Percentiles rank a stretch among this genome's conserved stretches.
Conservation (phyloP, 2,888 invertebrate genomes). For the Standfussiana lucernea region DNA sequence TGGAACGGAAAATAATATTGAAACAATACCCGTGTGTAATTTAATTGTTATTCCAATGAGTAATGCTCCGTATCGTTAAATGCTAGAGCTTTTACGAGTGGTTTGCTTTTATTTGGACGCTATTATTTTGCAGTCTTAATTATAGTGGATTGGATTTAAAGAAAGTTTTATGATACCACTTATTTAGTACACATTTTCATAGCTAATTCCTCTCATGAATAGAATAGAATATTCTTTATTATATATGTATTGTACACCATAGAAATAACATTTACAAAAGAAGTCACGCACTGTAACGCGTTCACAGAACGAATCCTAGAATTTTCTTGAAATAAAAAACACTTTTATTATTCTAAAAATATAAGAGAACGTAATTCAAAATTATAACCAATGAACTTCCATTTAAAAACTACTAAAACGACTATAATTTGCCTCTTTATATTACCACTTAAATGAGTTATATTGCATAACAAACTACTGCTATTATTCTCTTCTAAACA, state of each 20-base stretch:
- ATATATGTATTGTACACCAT: too few relatives aligned
- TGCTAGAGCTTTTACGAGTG: conserved; percentile 7
- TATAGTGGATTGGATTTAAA: background rate
- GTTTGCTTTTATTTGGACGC: background rate
- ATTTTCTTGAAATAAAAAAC: background rate
- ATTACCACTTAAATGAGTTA: conserved; percentile 50
- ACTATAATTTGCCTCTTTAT: conserved; percentile 18
- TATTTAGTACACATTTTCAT: background rate
- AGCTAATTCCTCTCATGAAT: too few relatives aligned
- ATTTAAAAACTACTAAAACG: conserved; percentile 22
- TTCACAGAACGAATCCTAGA: background rate
- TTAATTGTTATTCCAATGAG: conserved; percentile 48
- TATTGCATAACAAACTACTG: conserved; percentile 19
- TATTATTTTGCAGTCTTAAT: conserved; percentile 16
- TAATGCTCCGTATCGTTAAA: conserved; percentile 33
- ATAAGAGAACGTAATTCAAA: background rate
- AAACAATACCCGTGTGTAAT: conserved; percentile 36
- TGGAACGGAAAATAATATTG: conserved; percentile 39
- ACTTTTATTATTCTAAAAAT: background rate
- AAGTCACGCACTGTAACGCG: background rate
- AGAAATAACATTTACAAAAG: too few relatives aligned
- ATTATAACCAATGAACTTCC: background rate
- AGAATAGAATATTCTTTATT: background rate
- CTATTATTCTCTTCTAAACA: conserved; percentile 34
- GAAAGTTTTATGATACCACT: background rate